Evolutionary conservation across 2,888 invertebrate species (phyloP).

Genomic region (Argynnis bischoffii): DNA sequence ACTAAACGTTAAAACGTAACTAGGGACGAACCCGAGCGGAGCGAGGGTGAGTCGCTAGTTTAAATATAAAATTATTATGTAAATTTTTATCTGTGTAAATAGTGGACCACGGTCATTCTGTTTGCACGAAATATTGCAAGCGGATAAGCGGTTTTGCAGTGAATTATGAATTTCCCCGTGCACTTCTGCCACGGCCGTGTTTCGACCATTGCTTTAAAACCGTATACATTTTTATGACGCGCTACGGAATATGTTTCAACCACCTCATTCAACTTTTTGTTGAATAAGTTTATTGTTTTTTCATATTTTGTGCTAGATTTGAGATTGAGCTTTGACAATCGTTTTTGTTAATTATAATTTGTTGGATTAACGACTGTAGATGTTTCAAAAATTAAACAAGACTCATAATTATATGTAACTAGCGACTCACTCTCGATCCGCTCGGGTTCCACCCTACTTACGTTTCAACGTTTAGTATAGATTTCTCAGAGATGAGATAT

Average conservation of each 20-base stretch:
- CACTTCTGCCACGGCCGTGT: constrained; percentile 19
- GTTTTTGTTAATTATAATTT: not conserved
- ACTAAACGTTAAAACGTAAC: too few relatives aligned
- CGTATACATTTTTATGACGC: constrained; percentile 6
- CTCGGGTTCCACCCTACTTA: too few relatives aligned
- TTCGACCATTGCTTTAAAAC: constrained; percentile 17
- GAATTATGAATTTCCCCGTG: constrained; percentile 32
- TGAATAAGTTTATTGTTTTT: too few relatives aligned
- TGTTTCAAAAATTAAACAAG: too few relatives aligned
- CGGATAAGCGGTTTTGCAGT: constrained; percentile 36
- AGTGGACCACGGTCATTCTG: constrained; percentile 32
- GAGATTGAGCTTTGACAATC: too few relatives aligned
- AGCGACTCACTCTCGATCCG: too few relatives aligned
- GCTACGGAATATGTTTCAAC: not conserved
- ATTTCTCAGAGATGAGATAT: too few relatives aligned
- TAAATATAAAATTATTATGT: constrained; percentile 27
- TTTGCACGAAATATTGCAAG: constrained; percentile 33
- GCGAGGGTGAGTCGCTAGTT: too few relatives aligned
- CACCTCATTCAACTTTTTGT: not conserved
- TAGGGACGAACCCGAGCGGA: too few relatives aligned
- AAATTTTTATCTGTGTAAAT: constrained; percentile 34
- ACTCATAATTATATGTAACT: too few relatives aligned
- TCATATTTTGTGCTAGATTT: too few relatives aligned
- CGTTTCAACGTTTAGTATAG: too few relatives aligned
- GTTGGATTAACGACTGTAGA: not conserved